phyloP scores from a whole-genome alignment of 2,888 invertebrate genomes.

The Sepiola atlantica region DNA sequence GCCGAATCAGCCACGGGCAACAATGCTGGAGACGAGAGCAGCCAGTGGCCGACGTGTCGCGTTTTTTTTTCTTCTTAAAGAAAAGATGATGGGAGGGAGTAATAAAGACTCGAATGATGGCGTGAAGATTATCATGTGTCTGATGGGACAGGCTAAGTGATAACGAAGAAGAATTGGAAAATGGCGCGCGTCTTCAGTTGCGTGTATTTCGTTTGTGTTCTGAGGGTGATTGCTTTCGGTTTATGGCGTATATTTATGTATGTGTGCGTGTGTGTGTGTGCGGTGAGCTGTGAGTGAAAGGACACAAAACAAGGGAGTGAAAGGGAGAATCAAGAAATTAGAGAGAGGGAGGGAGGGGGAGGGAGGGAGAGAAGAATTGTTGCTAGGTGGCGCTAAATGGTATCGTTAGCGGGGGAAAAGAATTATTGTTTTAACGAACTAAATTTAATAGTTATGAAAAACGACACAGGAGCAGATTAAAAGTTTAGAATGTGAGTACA shows the following conservation, averaged over 20 bases:
- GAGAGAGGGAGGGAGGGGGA: neutral
- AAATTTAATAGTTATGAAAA: neutral
- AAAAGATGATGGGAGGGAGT: neutral
- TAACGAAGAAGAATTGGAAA: neutral
- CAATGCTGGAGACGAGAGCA: neutral
- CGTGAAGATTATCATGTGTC: neutral
- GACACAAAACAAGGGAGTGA: neutral
- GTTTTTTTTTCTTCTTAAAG: neutral
- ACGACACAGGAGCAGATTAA: neutral
- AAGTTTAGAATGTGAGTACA: no score
- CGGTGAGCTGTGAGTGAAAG: neutral
- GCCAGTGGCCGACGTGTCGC: neutral
- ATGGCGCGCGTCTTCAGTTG: neutral
- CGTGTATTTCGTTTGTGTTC: neutral
- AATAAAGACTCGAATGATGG: neutral
- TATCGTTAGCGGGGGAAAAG: neutral
- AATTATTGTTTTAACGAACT: neutral
- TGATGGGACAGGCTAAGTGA: neutral
- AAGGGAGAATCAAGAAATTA: neutral
- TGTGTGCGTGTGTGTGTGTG: neutral
- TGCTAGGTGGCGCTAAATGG: neutral
- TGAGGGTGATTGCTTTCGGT: no score
- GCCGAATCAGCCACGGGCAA: neutral
- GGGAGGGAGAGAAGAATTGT: neutral
- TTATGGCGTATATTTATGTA: no score